Base-by-base conservation (phyloP, 2,797 vertebrate genomes). In the Lophotriccus pileatus region DNA sequence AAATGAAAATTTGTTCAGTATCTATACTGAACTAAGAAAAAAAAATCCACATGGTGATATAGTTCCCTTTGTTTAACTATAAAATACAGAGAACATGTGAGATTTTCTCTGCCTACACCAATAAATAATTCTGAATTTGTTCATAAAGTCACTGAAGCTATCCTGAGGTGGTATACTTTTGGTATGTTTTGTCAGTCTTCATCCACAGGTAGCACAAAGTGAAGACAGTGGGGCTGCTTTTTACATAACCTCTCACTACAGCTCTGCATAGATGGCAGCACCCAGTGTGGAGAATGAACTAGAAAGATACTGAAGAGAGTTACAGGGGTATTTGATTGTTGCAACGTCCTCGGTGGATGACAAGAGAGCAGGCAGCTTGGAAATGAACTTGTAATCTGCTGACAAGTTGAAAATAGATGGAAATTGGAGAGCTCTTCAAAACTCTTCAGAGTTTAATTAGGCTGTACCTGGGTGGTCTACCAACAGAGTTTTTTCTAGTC, bases 341-440 rank as follows among this genome's bases (percentile, higher is more conserved):
- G 52, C 4, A 3, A 21, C 12, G 12, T 30, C 43, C 27, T 82
- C 25, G 34, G 10, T 6, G 20, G 34, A 62, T 25, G 8, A 17
- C 2, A 4, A 90, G 53, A 83, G 12, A 46, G 7, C 12, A 79
- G 62, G 32, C 5, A 55, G 28, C 72, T 84, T 11, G 1, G 70
- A 94, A 86, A 74, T 21, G 10, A 91, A 78, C 25, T 58, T 78
- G 15, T 36, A 20, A 67, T 82, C 37, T 46, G 20, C 59, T 84
- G 70, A 78, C 37, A 78, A 62, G 28, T 47, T 52, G 20, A 79
- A 76, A 94, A 63, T 24, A 81, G 43, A 55, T 5, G 3, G 50
- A 79, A 84, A 81, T 58, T n/a, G 44, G 47, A 60, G 46, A 79
- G 14, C 14, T 75, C 78, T 91, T 72, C 37, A 82, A 74, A 73